A percentile compares a stretch with the other conserved stretches of the same genome.
Evolutionary conservation across 2,888 invertebrate genomes (phyloP).

Genomic region (Folsomia candida): DNA sequence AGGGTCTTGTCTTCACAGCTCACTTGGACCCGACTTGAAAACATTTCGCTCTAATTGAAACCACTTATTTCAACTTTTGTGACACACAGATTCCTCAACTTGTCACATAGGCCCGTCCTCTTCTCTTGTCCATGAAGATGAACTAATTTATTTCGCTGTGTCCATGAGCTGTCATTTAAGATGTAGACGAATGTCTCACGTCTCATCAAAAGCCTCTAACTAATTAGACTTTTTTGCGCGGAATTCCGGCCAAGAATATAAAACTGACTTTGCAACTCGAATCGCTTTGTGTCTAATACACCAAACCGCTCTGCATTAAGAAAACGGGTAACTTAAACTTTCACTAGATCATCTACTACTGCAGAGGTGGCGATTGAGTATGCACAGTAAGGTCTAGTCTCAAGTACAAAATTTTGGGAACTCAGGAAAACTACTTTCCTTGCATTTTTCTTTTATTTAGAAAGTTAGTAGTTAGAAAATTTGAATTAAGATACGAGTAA

Average conservation of each 20-base stretch:
- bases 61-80: constrained; percentile 11
- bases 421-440: too few relatives aligned
- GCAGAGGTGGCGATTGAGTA: too few relatives aligned
- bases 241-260: not conserved
- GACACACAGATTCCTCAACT: not conserved
- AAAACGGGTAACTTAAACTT: too few relatives aligned
- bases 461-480: too few relatives aligned
- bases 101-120: not conserved
- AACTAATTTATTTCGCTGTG: constrained; percentile 37
- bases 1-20: not conserved
- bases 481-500: too few relatives aligned
- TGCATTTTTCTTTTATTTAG: too few relatives aligned
- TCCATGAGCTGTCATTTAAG: constrained; percentile 37
- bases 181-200: constrained; percentile 1
- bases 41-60: constrained; percentile 14
- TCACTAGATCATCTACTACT: too few relatives aligned
- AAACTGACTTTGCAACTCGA: too few relatives aligned
- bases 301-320: too few relatives aligned
- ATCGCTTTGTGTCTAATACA: too few relatives aligned
- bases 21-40: not conserved
- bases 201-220: constrained; percentile 10
- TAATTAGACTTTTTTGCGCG: not conserved
- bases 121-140: constrained; percentile 19
- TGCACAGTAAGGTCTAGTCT: too few relatives aligned
- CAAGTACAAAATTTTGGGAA: too few relatives aligned